Percentiles rank a stretch among this genome's conserved stretches.
Evolutionary conservation across 2,888 invertebrate species (phyloP).

Genomic region (Lysandra bellargus): DNA sequence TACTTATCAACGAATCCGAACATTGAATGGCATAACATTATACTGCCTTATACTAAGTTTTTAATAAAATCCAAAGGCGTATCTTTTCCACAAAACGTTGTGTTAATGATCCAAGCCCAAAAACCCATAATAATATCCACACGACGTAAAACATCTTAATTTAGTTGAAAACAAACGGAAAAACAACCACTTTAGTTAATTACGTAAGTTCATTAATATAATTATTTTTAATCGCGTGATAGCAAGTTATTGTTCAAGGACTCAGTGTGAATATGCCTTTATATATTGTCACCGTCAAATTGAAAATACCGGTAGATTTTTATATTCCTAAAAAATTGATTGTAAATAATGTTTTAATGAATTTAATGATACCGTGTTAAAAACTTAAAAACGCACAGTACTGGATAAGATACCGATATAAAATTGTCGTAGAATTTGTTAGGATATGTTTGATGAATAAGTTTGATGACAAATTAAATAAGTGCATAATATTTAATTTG

Average conservation of each 20-base stretch:
- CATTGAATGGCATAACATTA: too few species aligned
- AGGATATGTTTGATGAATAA: neutral
- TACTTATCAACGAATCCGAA: too few species aligned
- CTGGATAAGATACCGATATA: neutral
- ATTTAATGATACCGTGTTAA: too few species aligned
- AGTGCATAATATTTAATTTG: neutral
- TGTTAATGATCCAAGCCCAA: neutral
- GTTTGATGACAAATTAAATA: neutral
- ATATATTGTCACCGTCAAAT: neutral
- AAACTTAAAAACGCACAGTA: too few species aligned
- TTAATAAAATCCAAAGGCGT: neutral
- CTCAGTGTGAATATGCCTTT: slow-evolving; percentile 2
- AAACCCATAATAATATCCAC: neutral
- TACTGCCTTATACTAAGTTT: neutral
- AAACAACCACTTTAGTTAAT: slow-evolving; percentile 15
- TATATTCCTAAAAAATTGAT: neutral
- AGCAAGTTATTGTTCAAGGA: slow-evolving; percentile 24
- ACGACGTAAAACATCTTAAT: slow-evolving; percentile 20
- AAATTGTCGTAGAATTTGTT: neutral
- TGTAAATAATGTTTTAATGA: too few species aligned
- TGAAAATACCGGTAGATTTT: neutral
- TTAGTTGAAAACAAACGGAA: slow-evolving; percentile 6
- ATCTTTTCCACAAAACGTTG: neutral
- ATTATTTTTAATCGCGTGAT: slow-evolving; percentile 26
- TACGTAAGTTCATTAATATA: slow-evolving; percentile 6